Evolutionary conservation across 92 coral and sea anemone species (phyloP).

Genomic region (Paramuricea clavata): DNA sequence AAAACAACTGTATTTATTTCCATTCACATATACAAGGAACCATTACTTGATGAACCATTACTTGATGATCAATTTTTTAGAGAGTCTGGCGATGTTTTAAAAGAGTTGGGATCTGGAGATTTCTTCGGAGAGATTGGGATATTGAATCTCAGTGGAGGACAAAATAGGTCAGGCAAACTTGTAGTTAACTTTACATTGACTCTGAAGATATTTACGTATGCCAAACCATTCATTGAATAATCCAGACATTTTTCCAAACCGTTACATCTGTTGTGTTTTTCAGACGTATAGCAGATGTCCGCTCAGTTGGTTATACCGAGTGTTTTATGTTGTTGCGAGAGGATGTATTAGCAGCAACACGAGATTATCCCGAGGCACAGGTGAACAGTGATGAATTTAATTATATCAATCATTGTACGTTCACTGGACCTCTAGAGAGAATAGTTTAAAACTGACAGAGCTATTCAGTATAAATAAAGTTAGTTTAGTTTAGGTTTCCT

Average conservation of each 20-base stretch:
- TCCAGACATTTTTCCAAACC: too few species aligned
- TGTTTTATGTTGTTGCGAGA: slow-evolving; percentile 93
- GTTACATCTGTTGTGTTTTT: background rate
- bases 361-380: slow-evolving; percentile 98
- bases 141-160: slow-evolving; percentile 35
- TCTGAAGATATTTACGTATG: too few species aligned
- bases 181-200: too few species aligned
- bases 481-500: too few species aligned
- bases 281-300: slow-evolving; percentile 96
- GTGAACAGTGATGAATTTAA: slow-evolving; percentile 38
- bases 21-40: too few species aligned
- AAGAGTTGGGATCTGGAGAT: slow-evolving; percentile 38
- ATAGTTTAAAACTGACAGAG: too few species aligned
- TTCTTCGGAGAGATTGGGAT: slow-evolving; percentile 47
- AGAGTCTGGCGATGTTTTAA: slow-evolving; percentile 31
- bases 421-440: too few species aligned
- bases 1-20: too few species aligned
- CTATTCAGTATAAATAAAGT: too few species aligned
- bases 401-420: too few species aligned
- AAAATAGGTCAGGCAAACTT: slow-evolving; percentile 21
- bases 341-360: slow-evolving; percentile 87
- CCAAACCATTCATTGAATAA: too few species aligned
- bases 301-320: slow-evolving; percentile 92
- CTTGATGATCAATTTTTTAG: background rate
- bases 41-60: too few species aligned